A percentile compares a stretch with the other conserved stretches of the same genome.
Evolutionary conservation across 2,797 vertebrate species (phyloP).

Genomic region (Microctenopoma steveboyesi): DNA sequence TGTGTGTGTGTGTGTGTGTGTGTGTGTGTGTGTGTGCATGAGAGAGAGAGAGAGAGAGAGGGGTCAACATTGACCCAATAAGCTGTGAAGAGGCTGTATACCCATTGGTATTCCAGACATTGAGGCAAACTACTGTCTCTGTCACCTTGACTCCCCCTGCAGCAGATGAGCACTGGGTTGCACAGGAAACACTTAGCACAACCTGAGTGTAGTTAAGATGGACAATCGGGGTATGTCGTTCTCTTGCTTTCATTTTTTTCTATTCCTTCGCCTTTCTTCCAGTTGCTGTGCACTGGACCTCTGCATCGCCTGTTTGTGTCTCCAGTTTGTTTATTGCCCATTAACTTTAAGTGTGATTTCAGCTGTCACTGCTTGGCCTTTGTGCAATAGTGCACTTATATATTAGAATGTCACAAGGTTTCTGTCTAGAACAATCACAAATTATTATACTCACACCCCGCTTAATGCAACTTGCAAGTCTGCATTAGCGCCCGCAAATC

Average conservation of each 20-base stretch:
- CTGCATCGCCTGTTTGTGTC: constrained; percentile 14
- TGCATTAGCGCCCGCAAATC: constrained; percentile 45
- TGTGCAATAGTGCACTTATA: constrained; percentile 25
- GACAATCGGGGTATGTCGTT: constrained; percentile 47
- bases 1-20: constrained; percentile 21
- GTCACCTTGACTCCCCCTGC: constrained; percentile 80
- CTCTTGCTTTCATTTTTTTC: constrained; percentile 6
- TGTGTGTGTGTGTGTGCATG: constrained; percentile 8
- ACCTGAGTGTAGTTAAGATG: constrained; percentile 61
- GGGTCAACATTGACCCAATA: constrained; percentile 68
- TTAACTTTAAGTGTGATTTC: constrained; percentile 50
- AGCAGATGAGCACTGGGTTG: constrained; percentile 57
- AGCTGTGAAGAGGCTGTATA: constrained; percentile 51
- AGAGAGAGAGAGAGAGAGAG: constrained; percentile 25
- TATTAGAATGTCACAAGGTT: constrained; percentile 56
- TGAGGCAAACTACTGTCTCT: constrained; percentile 68
- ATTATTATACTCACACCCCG: constrained; percentile 43
- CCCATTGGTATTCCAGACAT: constrained; percentile 78
- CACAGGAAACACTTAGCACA: constrained; percentile 67
- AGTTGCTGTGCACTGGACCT: not conserved
- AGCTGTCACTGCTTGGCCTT: constrained; percentile 27
- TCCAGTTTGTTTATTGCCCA: constrained; percentile 37
- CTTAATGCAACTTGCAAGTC: constrained; percentile 31
- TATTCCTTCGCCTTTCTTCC: constrained; percentile 10
- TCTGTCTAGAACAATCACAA: constrained; percentile 54